A percentile compares a stretch with the other conserved stretches of the same genome.
Conservation (phyloP, 1,140 invertebrate genomes). For the Drosophila sturtevanti region DNA sequence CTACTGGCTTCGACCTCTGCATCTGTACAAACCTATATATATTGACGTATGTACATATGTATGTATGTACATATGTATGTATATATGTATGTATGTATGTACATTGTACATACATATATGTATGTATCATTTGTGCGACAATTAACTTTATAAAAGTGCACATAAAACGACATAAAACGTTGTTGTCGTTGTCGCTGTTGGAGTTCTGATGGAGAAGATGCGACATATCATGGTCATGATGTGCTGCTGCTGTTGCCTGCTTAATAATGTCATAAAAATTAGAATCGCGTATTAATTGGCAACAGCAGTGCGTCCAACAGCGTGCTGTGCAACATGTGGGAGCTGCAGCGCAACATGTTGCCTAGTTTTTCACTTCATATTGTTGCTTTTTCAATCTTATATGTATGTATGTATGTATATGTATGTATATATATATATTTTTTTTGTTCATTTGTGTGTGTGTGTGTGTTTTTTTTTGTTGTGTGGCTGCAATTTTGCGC, state of each 20-base stretch:
- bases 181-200: slow-evolving; percentile 50
- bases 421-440: background rate
- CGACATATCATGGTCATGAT: slow-evolving; percentile 49
- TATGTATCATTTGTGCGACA: slow-evolving; percentile 48
- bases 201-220: background rate
- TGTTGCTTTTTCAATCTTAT: slow-evolving; percentile 24
- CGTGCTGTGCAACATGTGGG: slow-evolving; percentile 66
- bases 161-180: slow-evolving; percentile 66
- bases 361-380: slow-evolving; percentile 35
- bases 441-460: slow-evolving; percentile 14
- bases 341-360: slow-evolving; percentile 69
- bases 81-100: background rate
- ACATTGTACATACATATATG: too few species aligned
- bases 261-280: slow-evolving; percentile 82
- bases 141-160: slow-evolving; percentile 78
- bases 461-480: slow-evolving; percentile 31
- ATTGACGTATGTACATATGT: too few species aligned
- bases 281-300: slow-evolving; percentile 80
- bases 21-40: too few species aligned
- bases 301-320: slow-evolving; percentile 20
- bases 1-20: slow-evolving; percentile 25
- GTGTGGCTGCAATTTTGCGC: slow-evolving; percentile 74
- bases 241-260: slow-evolving; percentile 49
- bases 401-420: background rate
- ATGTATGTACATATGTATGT: background rate